Percentiles rank a stretch among this genome's conserved stretches.
Conservation (phyloP, 2,888 invertebrate species). For the Priocnemis perturbator region DNA sequence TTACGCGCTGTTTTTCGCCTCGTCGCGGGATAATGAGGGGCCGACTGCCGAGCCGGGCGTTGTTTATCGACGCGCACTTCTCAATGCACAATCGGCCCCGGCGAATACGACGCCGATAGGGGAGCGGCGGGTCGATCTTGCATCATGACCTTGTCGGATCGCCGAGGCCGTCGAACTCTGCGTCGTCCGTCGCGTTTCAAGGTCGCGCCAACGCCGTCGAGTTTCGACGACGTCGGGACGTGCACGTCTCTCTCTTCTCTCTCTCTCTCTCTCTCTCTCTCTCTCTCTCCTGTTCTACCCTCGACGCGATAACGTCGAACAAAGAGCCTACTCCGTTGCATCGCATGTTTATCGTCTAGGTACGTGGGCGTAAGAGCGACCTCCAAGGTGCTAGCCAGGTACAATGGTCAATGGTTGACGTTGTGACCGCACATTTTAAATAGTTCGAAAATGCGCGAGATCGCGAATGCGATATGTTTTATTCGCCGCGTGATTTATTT, state of each 20-base stretch:
- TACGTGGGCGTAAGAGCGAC: too few relatives aligned
- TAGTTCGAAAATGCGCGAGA: too few relatives aligned
- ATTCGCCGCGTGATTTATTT: too few relatives aligned
- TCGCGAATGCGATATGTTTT: too few relatives aligned
- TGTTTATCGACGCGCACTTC: too few relatives aligned
- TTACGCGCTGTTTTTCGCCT: too few relatives aligned
- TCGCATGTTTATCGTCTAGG: too few relatives aligned
- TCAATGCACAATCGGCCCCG: neutral
- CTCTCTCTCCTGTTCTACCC: neutral
- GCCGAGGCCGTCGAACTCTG: slow-evolving; percentile 64
- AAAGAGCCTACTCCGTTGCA: neutral
- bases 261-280: neutral
- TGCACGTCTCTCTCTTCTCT: neutral
- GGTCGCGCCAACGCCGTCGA: slow-evolving; percentile 60
- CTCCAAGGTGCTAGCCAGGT: too few relatives aligned
- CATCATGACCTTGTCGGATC: slow-evolving; percentile 66
- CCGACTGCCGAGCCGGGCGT: too few relatives aligned
- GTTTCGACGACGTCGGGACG: slow-evolving; percentile 12
- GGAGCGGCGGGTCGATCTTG: slow-evolving; percentile 46
- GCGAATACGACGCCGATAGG: neutral
- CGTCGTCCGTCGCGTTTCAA: slow-evolving; percentile 50
- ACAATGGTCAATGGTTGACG: too few relatives aligned
- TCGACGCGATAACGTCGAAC: neutral
- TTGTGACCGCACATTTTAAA: too few relatives aligned
- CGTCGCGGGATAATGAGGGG: too few relatives aligned